phyloP scores from a whole-genome alignment of 2,797 vertebrate species.

The Premnoplex brunnescens region DNA sequence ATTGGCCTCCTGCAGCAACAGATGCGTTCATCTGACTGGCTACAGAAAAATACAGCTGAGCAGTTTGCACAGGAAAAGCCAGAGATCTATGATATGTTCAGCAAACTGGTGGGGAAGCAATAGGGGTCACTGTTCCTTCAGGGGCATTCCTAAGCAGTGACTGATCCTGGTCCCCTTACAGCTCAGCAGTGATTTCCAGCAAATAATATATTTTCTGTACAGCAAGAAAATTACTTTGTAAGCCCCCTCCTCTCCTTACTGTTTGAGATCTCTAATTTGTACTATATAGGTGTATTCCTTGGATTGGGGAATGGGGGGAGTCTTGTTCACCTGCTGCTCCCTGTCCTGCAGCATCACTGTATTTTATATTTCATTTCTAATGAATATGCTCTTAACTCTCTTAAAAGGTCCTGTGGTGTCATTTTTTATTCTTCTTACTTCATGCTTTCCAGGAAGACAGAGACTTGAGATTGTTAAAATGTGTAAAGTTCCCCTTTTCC shows the following conservation, averaged over 20 bases:
- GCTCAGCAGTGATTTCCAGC: slow-evolving; percentile 2
- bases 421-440: neutral
- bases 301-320: neutral
- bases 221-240: slow-evolving; percentile 53
- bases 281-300: slow-evolving; percentile 15
- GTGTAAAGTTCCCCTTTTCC: neutral
- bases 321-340: neutral
- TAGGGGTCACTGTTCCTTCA: neutral
- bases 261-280: slow-evolving; percentile 33
- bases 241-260: neutral
- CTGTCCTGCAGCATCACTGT: neutral
- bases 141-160: neutral
- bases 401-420: neutral
- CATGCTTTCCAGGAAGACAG: neutral
- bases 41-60: slow-evolving; percentile 83
- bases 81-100: slow-evolving; percentile 67
- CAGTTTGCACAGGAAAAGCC: slow-evolving; percentile 81
- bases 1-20: slow-evolving; percentile 87
- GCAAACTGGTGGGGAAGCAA: slow-evolving; percentile 62
- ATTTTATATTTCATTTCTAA: slow-evolving; percentile 70
- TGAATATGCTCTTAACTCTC: slow-evolving; percentile 57
- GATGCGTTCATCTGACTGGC: slow-evolving; percentile 86
- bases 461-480: neutral
- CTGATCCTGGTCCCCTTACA: neutral
- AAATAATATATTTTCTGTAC: slow-evolving; percentile 63